A percentile compares a stretch with the other conserved stretches of the same genome.
Evolutionary conservation across 2,888 invertebrate species (phyloP).

Genomic region (Julus scandinavius): DNA sequence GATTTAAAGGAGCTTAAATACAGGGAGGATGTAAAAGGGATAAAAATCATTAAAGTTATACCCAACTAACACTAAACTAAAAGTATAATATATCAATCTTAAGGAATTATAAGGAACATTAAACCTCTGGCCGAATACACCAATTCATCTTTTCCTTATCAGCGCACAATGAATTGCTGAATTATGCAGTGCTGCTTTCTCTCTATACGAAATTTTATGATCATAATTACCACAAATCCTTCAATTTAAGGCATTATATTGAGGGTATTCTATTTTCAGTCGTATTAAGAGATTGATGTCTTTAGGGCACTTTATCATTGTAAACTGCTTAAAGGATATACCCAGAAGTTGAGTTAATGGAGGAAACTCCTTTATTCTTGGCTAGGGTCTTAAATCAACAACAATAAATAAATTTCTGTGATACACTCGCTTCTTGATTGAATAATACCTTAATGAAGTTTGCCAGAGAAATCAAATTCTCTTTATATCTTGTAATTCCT

Average conservation of each 20-base stretch:
- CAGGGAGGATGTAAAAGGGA: background rate
- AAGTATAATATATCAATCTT: conserved; percentile 26
- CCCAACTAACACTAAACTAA: conserved; percentile 28
- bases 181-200: conserved; percentile 21
- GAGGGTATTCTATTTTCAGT: background rate
- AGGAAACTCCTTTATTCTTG: background rate
- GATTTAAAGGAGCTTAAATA: conserved; percentile 4
- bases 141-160: conserved; percentile 17
- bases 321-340: background rate
- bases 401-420: background rate
- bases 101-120: conserved; percentile 19
- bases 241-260: background rate
- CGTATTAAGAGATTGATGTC: background rate
- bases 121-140: conserved; percentile 29
- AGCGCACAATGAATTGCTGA: background rate
- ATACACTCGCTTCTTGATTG: background rate
- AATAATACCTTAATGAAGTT: background rate
- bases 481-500: too few relatives aligned
- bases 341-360: background rate
- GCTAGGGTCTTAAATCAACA: background rate
- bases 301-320: conserved; percentile 30
- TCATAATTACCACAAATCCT: conserved; percentile 39
- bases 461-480: too few relatives aligned
- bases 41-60: conserved; percentile 10
- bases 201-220: conserved; percentile 3